Evolutionary conservation across 2,888 invertebrate genomes (phyloP).

Genomic region (Hemicrepidius hirtus): DNA sequence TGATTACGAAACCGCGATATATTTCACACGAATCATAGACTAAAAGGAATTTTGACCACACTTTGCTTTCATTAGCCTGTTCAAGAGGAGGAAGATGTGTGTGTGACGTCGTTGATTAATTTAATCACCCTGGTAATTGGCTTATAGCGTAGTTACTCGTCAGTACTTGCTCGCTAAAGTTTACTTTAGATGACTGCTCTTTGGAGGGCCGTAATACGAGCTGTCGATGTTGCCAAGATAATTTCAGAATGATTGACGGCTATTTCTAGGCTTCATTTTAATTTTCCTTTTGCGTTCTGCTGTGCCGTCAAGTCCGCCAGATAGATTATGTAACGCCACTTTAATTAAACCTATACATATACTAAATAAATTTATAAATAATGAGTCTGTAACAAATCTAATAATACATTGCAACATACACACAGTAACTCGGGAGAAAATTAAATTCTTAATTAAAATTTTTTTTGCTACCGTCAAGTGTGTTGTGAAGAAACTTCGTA

Average conservation of each 20-base stretch:
- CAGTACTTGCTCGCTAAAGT: conserved; percentile 40
- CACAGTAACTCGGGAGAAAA: conserved; percentile 12
- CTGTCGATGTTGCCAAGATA: conserved; percentile 55
- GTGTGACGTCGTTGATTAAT: conserved; percentile 38
- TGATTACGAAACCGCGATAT: conserved; percentile 26
- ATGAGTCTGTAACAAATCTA: conserved; percentile 39
- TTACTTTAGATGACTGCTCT: conserved; percentile 48
- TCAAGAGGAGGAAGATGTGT: conserved; percentile 8
- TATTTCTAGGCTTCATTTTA: conserved; percentile 45
- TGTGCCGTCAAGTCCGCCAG: conserved; percentile 3
- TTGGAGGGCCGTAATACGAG: conserved; percentile 52
- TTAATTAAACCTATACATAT: conserved; percentile 44
- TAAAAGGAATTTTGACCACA: background rate
- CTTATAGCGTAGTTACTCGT: conserved; percentile 31
- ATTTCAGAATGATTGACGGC: conserved; percentile 55
- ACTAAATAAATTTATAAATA: conserved; percentile 35
- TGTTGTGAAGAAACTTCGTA: too few species aligned
- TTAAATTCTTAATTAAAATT: conserved; percentile 27
- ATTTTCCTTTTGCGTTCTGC: conserved; percentile 36
- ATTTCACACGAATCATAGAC: conserved; percentile 21
- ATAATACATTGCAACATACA: conserved; percentile 39
- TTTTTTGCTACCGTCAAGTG: conserved; percentile 7
- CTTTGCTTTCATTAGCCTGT: background rate
- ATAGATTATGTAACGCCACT: conserved; percentile 37
- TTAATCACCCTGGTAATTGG: conserved; percentile 51